Percentiles rank a stretch among this genome's conserved stretches.
These are phyloP conservation scores for Actinernus sp. DNA, from an alignment of 92 coral and sea anemone species.

Conservation along the genomic window DNA sequence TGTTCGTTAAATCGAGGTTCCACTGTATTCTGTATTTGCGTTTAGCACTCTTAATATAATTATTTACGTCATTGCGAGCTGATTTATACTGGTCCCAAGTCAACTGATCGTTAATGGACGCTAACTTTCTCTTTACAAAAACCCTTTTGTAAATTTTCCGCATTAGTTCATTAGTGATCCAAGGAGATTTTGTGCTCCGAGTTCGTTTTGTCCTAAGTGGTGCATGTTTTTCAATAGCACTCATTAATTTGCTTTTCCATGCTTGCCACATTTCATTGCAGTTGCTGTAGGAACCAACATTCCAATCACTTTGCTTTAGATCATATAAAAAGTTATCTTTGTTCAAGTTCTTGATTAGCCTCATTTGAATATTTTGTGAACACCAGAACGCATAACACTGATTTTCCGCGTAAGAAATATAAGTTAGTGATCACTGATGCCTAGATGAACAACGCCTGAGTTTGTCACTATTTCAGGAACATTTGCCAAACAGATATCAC, in stretches of 20 bases:
- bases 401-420: conserved; percentile 43
- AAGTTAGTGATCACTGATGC: conserved; percentile 58
- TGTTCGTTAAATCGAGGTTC: too few relatives aligned
- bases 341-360: neutral
- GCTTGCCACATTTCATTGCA: conserved; percentile 61
- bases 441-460: conserved; percentile 60
- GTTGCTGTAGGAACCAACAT: conserved; percentile 15
- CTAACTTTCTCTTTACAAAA: conserved; percentile 8
- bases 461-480: conserved; percentile 34
- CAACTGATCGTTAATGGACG: too few relatives aligned
- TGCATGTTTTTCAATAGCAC: conserved; percentile 43
- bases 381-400: conserved; percentile 18
- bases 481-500: conserved; percentile 64
- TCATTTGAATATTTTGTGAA: neutral
- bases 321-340: too few relatives aligned
- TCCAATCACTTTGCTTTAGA: conserved; percentile 1
- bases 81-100: too few relatives aligned
- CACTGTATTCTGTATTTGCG: too few relatives aligned
- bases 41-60: too few relatives aligned
- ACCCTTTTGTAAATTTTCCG: conserved; percentile 18
- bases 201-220: conserved; percentile 37
- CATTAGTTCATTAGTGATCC: conserved; percentile 17
- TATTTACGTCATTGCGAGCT: too few relatives aligned
- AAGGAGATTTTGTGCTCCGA: too few relatives aligned
- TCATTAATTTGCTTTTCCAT: conserved; percentile 46